phyloP scores from a whole-genome alignment of 1,140 invertebrate species.

The Eumaeus atala region DNA sequence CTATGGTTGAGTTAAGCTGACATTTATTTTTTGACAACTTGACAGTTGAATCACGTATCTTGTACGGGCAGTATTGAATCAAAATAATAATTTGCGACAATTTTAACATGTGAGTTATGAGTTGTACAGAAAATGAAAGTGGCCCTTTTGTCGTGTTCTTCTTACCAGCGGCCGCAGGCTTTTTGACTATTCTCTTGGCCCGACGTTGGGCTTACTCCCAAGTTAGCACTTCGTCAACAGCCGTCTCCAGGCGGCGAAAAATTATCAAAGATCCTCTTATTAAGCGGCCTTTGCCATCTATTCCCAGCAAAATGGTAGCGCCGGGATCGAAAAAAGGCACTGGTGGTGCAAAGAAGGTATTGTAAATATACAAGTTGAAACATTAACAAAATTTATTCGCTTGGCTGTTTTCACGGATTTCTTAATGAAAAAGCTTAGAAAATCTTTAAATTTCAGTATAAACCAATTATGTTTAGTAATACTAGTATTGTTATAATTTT shows the following conservation, averaged over 20 bases:
- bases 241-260: conserved; percentile 65
- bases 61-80: conserved; percentile 23
- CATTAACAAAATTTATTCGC: neutral
- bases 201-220: conserved; percentile 66
- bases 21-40: neutral
- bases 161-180: conserved; percentile 68
- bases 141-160: conserved; percentile 73
- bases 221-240: conserved; percentile 63
- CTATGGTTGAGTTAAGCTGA: too few species aligned
- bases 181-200: conserved; percentile 66
- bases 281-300: conserved; percentile 56
- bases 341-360: conserved; percentile 49
- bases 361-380: neutral
- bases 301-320: conserved; percentile 59
- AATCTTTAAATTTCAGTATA: neutral
- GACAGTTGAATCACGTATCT: conserved; percentile 7
- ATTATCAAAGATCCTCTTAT: conserved; percentile 68
- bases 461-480: neutral
- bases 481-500: neutral
- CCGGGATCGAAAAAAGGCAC: conserved; percentile 47
- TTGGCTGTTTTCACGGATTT: neutral
- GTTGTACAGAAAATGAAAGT: conserved; percentile 74
- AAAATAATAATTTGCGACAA: conserved; percentile 48
- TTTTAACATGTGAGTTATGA: conserved; percentile 73
- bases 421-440: neutral